phyloP scores from a whole-genome alignment of 2,797 vertebrate genomes.

The Agapornis canus region DNA sequence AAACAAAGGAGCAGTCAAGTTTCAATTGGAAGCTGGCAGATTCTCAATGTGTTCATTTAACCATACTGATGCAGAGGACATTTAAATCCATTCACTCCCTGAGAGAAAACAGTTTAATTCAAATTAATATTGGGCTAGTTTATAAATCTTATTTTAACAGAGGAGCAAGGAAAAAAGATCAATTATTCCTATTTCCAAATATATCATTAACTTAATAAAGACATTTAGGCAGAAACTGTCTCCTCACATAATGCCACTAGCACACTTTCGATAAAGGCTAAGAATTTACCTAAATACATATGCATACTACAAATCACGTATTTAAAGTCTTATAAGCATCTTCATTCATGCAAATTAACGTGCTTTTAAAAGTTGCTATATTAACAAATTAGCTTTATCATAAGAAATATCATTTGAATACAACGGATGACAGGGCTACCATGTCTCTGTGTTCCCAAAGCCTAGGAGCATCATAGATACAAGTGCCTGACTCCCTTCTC shows the following conservation, averaged over 20 bases:
- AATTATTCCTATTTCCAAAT: neutral
- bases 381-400: neutral
- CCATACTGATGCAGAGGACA: neutral
- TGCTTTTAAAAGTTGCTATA: neutral
- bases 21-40: neutral
- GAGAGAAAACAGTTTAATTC: neutral
- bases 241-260: neutral
- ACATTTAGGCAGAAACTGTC: neutral
- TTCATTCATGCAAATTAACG: neutral
- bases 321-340: neutral
- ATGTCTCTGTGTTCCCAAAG: neutral
- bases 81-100: neutral
- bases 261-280: neutral
- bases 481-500: neutral
- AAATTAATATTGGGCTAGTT: neutral
- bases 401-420: neutral
- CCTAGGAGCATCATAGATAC: neutral
- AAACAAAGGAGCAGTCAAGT: neutral
- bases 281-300: neutral
- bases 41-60: neutral
- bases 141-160: neutral
- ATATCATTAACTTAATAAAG: neutral
- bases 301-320: neutral
- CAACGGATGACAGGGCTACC: neutral
- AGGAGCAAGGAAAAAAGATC: neutral